These are phyloP conservation scores for Phyllotis vaccarum DNA, from an alignment of 2,797 vertebrate species.

Conservation along the genomic window DNA sequence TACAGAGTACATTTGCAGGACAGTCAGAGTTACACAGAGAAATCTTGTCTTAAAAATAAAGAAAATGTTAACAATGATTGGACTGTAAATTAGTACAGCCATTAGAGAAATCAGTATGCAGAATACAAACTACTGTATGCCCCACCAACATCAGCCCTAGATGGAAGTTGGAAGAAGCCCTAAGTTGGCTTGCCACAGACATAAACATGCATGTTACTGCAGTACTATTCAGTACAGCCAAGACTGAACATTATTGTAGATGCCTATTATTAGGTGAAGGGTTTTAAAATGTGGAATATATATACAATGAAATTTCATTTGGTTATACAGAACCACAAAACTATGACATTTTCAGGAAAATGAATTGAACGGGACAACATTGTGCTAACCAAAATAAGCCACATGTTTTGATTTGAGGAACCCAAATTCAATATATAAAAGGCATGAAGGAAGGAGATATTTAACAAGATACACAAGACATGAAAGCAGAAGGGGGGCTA, in stretches of 20 bases:
- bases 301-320: neutral
- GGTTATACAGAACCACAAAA: neutral
- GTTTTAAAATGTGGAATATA: neutral
- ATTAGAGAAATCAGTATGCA: neutral
- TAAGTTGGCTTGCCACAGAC: neutral
- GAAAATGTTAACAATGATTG: neutral
- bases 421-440: neutral
- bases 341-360: neutral
- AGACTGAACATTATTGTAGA: neutral
- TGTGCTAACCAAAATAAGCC: neutral
- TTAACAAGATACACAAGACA: neutral
- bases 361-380: neutral
- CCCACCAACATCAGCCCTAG: neutral
- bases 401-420: neutral
- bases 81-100: neutral
- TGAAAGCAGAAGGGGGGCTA: neutral
- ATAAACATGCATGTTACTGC: neutral
- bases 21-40: neutral
- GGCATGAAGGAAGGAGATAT: neutral
- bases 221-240: neutral
- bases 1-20: neutral
- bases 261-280: neutral
- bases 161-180: no score
- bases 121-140: neutral
- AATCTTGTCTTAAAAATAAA: neutral